phyloP scores from a whole-genome alignment of 2,888 invertebrate genomes.

The Ochropleura plecta region DNA sequence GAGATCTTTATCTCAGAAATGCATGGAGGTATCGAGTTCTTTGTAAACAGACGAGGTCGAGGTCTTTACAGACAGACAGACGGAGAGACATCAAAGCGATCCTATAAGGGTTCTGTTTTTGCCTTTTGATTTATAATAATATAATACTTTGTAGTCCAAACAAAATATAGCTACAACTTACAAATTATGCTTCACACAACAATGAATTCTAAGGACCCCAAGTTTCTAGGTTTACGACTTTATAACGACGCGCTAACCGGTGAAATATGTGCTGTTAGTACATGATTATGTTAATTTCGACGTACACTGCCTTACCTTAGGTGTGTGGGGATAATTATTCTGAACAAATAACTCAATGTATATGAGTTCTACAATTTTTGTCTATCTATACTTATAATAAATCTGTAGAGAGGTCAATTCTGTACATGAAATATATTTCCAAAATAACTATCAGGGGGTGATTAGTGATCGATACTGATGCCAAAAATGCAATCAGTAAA shows the following conservation, averaged over 20 bases:
- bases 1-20: too few relatives aligned
- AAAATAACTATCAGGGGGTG: too few relatives aligned
- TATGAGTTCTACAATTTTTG: slow-evolving; percentile 28
- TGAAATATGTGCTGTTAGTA: slow-evolving; percentile 79
- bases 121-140: neutral
- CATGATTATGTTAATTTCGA: slow-evolving; percentile 69
- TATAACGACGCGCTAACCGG: slow-evolving; percentile 86
- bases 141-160: neutral
- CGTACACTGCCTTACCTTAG: slow-evolving; percentile 38
- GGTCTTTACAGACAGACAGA: too few relatives aligned
- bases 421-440: too few relatives aligned
- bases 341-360: slow-evolving; percentile 41
- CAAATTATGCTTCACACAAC: slow-evolving; percentile 63
- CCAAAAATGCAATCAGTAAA: too few relatives aligned
- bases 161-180: slow-evolving; percentile 51
- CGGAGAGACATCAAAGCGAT: too few relatives aligned
- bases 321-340: slow-evolving; percentile 53
- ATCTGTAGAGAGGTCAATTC: too few relatives aligned
- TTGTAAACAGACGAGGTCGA: too few relatives aligned
- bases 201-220: slow-evolving; percentile 74
- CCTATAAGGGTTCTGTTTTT: too few relatives aligned
- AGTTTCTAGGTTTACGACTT: slow-evolving; percentile 88
- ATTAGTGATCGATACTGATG: too few relatives aligned
- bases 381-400: too few relatives aligned
- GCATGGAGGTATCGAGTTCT: too few relatives aligned